Conservation (phyloP, 2,888 invertebrate genomes). For the Blera fallax region DNA sequence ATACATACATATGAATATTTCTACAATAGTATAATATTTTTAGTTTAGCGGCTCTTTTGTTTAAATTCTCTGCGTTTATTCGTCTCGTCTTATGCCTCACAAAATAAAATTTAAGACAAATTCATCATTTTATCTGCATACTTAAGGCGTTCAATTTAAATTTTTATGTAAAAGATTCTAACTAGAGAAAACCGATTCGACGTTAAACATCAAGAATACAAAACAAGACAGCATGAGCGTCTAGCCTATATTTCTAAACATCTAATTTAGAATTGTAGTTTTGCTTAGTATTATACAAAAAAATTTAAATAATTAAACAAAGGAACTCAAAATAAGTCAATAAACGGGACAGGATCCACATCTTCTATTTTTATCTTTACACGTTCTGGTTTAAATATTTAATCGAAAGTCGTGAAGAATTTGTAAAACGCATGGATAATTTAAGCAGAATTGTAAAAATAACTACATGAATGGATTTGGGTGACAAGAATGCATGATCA, state of each 20-base stretch:
- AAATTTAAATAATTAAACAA: background rate
- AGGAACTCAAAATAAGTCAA: background rate
- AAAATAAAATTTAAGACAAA: background rate
- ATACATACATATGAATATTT: background rate
- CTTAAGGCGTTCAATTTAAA: constrained; percentile 45
- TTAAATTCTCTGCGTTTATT: background rate
- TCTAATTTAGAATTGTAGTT: background rate
- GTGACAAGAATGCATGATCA: no score
- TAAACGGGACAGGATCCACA: no score
- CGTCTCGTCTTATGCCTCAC: background rate
- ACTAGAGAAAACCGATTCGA: constrained; percentile 1
- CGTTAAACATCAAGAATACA: background rate
- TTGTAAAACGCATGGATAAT: no score
- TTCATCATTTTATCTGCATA: constrained; percentile 7
- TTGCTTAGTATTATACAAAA: background rate
- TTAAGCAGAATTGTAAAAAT: no score
- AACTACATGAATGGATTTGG: no score
- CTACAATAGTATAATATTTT: background rate
- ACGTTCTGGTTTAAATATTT: no score
- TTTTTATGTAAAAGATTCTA: constrained; percentile 32
- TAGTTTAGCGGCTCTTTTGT: background rate
- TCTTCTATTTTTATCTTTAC: no score
- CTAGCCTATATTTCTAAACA: background rate
- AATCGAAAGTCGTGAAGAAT: no score
- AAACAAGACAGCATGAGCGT: background rate